phyloP scores from a whole-genome alignment of 2,113 vertebrate species.

The Chunga burmeisteri region DNA sequence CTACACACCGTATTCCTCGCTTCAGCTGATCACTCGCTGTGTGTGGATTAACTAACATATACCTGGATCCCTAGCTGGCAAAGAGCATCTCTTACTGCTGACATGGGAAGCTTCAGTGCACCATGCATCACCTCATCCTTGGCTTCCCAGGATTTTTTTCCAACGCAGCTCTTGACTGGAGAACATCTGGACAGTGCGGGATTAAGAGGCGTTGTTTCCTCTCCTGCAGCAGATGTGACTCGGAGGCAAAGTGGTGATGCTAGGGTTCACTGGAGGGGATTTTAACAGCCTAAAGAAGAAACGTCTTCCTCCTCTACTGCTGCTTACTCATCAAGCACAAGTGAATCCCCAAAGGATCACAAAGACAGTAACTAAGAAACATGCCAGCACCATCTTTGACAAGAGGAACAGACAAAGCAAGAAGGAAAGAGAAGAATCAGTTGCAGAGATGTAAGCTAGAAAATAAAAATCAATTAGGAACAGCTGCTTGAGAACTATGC shows the following conservation, averaged over 20 bases:
- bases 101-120: background rate
- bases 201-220: background rate
- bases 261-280: background rate
- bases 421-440: background rate
- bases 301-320: background rate
- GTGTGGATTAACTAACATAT: background rate
- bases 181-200: background rate
- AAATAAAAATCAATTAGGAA: background rate
- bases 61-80: background rate
- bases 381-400: constrained; percentile 2
- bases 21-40: background rate
- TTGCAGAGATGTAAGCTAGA: background rate
- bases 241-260: background rate
- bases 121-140: background rate
- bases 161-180: background rate
- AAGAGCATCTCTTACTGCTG: background rate
- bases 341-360: constrained; percentile 17
- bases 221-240: background rate
- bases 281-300: constrained; percentile 5
- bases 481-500: background rate
- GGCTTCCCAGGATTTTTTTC: background rate
- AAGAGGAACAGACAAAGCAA: background rate
- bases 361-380: constrained; percentile 40
- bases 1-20: accelerated
- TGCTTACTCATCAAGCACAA: constrained; percentile 17